phyloP scores from a whole-genome alignment of 2,113 vertebrate genomes.

The Petaurus breviceps region DNA sequence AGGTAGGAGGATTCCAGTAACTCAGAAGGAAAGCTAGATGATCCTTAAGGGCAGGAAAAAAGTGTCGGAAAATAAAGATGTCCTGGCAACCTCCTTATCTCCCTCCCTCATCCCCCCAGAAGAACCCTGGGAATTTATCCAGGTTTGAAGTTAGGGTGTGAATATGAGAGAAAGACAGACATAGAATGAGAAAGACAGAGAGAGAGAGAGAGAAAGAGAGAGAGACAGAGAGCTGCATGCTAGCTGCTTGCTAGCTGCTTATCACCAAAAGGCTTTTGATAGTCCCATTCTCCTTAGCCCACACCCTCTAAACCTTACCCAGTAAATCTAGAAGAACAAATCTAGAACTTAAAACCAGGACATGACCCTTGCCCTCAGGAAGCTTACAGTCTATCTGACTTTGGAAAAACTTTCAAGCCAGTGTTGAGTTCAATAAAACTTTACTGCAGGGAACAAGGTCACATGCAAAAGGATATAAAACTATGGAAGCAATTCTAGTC shows the following conservation, averaged over 20 bases:
- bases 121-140: not conserved
- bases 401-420: not conserved
- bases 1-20: conserved; percentile 30
- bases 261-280: not conserved
- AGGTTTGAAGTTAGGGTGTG: not conserved
- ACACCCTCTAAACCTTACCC: not conserved
- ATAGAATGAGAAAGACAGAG: too few relatives aligned
- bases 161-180: too few relatives aligned
- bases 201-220: too few relatives aligned
- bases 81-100: too few relatives aligned
- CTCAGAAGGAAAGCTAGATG: conserved; percentile 3
- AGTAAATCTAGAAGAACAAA: not conserved
- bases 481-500: not conserved
- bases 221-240: too few relatives aligned
- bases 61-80: not conserved
- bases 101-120: too few relatives aligned
- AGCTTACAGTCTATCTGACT: not conserved
- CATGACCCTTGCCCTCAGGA: not conserved
- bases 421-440: not conserved
- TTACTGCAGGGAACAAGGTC: not conserved
- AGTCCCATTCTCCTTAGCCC: not conserved
- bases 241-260: not conserved
- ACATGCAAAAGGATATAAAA: not conserved
- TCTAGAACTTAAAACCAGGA: not conserved
- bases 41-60: not conserved